phyloP scores from a whole-genome alignment of 1,140 invertebrate genomes.

The Octopus sinensis region DNA sequence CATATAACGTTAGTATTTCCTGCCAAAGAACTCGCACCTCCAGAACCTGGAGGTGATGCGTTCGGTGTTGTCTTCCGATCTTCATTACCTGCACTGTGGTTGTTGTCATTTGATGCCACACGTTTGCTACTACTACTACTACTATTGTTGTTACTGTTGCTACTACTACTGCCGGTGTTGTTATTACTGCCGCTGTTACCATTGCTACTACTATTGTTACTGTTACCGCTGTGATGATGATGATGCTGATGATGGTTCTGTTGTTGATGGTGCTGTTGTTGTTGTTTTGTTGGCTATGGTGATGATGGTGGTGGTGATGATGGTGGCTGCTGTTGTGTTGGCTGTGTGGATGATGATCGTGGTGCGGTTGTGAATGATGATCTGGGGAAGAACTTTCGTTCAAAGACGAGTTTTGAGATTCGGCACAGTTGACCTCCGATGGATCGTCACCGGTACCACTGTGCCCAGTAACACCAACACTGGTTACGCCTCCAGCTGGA shows the following conservation, averaged over 20 bases:
- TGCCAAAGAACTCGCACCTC: neutral
- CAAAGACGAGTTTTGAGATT: neutral
- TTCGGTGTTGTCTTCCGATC: neutral
- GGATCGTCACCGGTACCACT: conserved; percentile 21
- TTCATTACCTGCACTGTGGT: neutral
- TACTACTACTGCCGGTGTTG: no score
- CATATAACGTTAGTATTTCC: neutral
- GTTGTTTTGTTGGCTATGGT: neutral
- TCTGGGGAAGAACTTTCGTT: neutral
- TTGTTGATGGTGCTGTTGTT: neutral
- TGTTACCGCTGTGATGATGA: neutral
- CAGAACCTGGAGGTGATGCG: neutral
- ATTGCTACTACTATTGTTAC: neutral
- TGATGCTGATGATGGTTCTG: neutral
- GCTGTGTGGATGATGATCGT: neutral
- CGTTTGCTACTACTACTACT: neutral
- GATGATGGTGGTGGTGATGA: neutral
- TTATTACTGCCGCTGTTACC: no score
- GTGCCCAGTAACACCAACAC: conserved; percentile 9
- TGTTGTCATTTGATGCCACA: neutral
- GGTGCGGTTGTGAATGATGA: neutral
- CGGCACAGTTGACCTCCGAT: neutral
- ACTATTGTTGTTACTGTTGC: neutral
- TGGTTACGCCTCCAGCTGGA: conserved; percentile 17
- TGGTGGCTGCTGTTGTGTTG: neutral